Percentiles rank a stretch among this genome's conserved stretches.
These are phyloP conservation scores for Brachypteracias leptosomus DNA, from an alignment of 2,113 vertebrate species.

Conservation along the genomic window DNA sequence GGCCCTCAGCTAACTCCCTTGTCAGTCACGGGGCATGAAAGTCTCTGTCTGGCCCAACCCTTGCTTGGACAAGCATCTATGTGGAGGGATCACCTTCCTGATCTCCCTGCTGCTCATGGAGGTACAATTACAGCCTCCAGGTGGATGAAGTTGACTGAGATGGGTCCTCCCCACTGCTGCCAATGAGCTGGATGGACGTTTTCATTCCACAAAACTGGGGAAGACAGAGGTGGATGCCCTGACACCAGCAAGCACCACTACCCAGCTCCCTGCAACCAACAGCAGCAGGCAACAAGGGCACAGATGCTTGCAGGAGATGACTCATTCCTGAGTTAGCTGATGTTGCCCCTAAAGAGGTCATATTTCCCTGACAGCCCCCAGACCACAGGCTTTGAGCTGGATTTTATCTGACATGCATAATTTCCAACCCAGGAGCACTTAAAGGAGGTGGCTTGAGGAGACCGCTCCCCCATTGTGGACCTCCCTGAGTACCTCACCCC, in stretches of 20 bases:
- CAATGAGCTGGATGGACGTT: background rate
- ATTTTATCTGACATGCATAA: background rate
- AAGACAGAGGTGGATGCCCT: background rate
- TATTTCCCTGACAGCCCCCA: background rate
- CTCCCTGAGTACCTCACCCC: too few species aligned
- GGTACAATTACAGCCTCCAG: background rate
- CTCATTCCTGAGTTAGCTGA: background rate
- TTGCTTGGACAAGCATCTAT: background rate
- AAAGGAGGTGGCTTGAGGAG: background rate
- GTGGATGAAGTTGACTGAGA: background rate
- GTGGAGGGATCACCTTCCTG: background rate
- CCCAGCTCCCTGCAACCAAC: background rate
- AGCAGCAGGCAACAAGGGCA: background rate
- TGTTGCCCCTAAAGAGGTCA: background rate
- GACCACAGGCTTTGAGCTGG: background rate
- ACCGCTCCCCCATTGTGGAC: background rate
- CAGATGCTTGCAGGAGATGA: accelerated
- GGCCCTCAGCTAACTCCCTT: background rate
- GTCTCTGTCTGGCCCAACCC: background rate
- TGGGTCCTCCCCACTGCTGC: background rate
- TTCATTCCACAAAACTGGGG: background rate
- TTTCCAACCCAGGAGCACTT: background rate
- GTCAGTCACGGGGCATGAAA: accelerated
- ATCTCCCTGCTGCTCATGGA: background rate
- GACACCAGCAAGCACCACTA: accelerated